phyloP scores from a whole-genome alignment of 37 sponge, comb jelly and placozoan species.

The Halichondria panicea region DNA sequence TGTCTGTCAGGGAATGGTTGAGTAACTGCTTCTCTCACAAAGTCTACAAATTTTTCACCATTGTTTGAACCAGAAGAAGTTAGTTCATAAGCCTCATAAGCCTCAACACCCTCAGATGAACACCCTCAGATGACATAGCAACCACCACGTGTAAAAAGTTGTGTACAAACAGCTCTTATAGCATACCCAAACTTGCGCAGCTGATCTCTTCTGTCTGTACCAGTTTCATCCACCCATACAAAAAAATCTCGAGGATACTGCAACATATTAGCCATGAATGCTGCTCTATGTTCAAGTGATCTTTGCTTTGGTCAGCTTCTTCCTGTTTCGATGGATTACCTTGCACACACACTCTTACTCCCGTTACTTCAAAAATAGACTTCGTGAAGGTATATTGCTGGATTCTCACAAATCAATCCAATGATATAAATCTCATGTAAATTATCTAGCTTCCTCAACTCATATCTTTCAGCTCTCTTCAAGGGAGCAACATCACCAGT shows the following conservation, averaged over 20 bases:
- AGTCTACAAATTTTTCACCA: conserved; percentile 11
- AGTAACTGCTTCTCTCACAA: conserved; percentile 4
- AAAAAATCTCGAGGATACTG: no score
- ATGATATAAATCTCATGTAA: conserved; percentile 29
- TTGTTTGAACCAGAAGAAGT: no score
- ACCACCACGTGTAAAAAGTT: no score
- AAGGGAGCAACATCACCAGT: conserved; percentile 1
- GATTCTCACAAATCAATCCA: conserved; percentile 19
- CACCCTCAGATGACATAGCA: conserved; percentile 12
- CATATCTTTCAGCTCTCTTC: neutral
- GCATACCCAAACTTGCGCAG: conserved; percentile 40
- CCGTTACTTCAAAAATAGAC: neutral
- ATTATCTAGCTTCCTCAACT: conserved; percentile 10
- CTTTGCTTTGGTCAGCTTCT: conserved; percentile 31
- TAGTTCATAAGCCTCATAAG: no score
- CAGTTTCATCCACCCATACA: no score
- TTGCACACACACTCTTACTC: conserved; percentile 6
- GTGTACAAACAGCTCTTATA: conserved; percentile 14
- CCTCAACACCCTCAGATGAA: no score
- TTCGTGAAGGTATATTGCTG: conserved; percentile 20
- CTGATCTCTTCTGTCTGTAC: neutral
- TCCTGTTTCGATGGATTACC: conserved; percentile 5
- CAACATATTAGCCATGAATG: conserved; percentile 22
- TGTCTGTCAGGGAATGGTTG: no score
- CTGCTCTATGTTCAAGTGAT: conserved; percentile 3